Evolutionary conservation across 2,113 vertebrate genomes (phyloP).

Genomic region (Zosterops borbonicus): DNA sequence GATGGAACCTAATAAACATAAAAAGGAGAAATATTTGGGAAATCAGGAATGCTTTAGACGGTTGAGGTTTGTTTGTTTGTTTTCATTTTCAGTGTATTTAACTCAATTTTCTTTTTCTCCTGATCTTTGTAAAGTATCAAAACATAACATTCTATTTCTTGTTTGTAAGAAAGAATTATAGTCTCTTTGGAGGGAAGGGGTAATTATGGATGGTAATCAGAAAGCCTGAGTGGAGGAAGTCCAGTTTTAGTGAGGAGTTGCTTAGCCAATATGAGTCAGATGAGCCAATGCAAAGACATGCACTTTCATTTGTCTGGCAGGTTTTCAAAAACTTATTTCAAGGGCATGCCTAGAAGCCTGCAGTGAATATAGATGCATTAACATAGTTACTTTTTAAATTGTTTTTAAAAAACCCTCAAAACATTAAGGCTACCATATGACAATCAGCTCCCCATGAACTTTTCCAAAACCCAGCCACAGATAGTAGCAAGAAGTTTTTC

Average conservation of each 20-base stretch:
- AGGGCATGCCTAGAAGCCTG: not conserved
- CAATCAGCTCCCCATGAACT: not conserved
- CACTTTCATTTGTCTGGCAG: not conserved
- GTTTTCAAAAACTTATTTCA: not conserved
- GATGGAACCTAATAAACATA: not conserved
- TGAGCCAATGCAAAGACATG: fast-evolving
- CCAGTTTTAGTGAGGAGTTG: not conserved
- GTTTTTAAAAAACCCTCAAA: not conserved
- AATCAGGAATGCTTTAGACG: not conserved
- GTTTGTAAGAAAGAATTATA: not conserved
- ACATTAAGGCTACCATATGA: not conserved
- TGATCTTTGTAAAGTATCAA: not conserved
- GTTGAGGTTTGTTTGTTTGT: not conserved
- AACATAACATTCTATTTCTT: not conserved
- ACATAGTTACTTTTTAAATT: not conserved
- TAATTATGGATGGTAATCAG: not conserved
- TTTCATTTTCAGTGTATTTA: not conserved
- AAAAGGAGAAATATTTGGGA: not conserved
- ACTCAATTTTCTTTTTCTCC: not conserved
- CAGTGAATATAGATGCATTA: not conserved
- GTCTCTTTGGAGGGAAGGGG: not conserved
- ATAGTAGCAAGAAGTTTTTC: not conserved
- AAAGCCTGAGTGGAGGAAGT: not conserved
- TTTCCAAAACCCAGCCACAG: not conserved
- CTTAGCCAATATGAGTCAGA: not conserved